phyloP scores from a whole-genome alignment of 53 echinoderm and acorn worm genomes.

The Holothuria leucospilota region DNA sequence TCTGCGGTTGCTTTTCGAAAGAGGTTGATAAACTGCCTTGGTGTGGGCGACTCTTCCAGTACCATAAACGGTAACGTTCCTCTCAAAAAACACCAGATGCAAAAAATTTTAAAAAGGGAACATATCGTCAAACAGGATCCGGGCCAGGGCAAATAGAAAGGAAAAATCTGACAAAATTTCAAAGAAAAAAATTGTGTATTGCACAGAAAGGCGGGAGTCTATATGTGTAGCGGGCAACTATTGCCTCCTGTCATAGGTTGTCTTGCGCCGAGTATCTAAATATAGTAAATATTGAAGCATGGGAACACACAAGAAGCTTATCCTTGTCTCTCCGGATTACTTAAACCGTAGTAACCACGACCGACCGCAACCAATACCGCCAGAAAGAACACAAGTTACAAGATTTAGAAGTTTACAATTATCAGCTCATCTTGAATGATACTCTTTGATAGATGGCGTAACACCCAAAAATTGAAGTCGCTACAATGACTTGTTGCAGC shows the following conservation, averaged over 20 bases:
- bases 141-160: slow-evolving; percentile 29
- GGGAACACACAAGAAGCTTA: slow-evolving; percentile 18
- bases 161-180: no score
- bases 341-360: not conserved
- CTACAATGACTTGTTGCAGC: not conserved
- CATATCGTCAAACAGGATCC: slow-evolving; percentile 60
- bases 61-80: slow-evolving; percentile 66
- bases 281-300: not conserved
- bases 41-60: no score
- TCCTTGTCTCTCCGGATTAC: slow-evolving; percentile 4
- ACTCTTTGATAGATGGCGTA: no score
- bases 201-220: slow-evolving; percentile 79
- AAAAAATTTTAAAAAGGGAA: slow-evolving; percentile 44
- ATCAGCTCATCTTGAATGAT: no score
- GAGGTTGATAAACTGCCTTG: slow-evolving; percentile 18
- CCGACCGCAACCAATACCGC: not conserved
- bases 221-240: slow-evolving; percentile 40
- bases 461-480: no score
- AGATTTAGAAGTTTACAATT: not conserved
- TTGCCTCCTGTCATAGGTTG: not conserved
- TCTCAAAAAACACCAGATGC: slow-evolving; percentile 58
- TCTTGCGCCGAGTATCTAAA: slow-evolving; percentile 24
- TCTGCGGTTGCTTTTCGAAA: slow-evolving; percentile 63
- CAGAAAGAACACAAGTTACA: not conserved
- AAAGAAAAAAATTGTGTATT: slow-evolving; percentile 65